Evolutionary conservation across 1,140 invertebrate species (phyloP), one percentile per base, ranked within the genome.

Genomic region (Anagrus nilaparvatae): DNA sequence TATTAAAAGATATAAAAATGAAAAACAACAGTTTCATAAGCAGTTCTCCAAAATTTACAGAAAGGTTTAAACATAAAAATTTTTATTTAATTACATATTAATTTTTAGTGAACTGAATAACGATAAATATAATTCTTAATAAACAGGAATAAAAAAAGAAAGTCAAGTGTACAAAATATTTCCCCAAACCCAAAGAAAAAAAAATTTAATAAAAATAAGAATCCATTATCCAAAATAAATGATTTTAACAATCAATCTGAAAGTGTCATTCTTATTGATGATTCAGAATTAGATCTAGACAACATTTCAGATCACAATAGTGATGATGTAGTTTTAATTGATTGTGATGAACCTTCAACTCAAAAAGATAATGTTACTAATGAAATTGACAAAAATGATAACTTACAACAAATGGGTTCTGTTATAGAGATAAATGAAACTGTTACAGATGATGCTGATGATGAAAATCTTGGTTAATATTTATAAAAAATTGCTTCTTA

Each of bases 391-490:
- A 0, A 13, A 21, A 29, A 20, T 29, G 3, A 19, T 19, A 31
- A 30, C 13, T 17, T 5, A 21, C 3, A 20, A 25, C 6, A 10
- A 13, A 7, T 4, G 16, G 21, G 5, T 29, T 21, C 24, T n/a
- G n/a, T n/a, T n/a, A n/a, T n/a, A 23, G 13, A 29, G 5, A 5
- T 30, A 1, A 31, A 4, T 3, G 40, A 47, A 24, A 43, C 45
- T 18, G 14, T 47, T 9, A 47, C 43, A 13, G 29, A 43, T 21
- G 43, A 43, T 32, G 25, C 32, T 29, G 43, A 46, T 42, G 45
- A 47, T 34, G 45, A 46, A 24, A 7, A 4, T 9, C 27, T 25
- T 40, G 24, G 43, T 45, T 19, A 23, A 33, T 46, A 30, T 14
- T 2, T n/a, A n/a, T n/a, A n/a, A n/a, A n/a, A n/a, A n/a, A n/a